These are phyloP conservation scores for Drosophila mimetica DNA, from an alignment of 2,888 invertebrate genomes.

Conservation along the genomic window DNA sequence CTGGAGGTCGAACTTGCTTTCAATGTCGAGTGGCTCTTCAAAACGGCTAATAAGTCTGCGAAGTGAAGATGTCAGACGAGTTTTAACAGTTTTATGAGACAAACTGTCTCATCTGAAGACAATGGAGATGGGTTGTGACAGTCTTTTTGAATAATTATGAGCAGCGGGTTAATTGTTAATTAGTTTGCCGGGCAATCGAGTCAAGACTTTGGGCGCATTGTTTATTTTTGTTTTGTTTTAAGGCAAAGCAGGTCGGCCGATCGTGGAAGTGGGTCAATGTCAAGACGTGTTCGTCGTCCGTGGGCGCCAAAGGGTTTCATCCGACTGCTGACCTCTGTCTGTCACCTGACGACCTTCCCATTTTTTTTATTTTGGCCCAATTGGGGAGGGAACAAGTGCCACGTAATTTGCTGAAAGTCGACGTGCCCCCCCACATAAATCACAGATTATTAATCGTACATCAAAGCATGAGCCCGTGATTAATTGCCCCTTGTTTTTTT, in stretches of 20 bases:
- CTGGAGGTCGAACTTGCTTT: constrained; percentile 21
- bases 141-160: constrained; percentile 51
- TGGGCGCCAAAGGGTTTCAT: constrained; percentile 62
- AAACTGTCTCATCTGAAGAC: constrained; percentile 28
- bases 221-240: background rate
- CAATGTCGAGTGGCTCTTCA: constrained; percentile 37
- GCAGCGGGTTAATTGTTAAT: constrained; percentile 62
- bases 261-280: constrained; percentile 75
- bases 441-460: constrained; percentile 53
- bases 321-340: constrained; percentile 32
- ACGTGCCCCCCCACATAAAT: constrained; percentile 68
- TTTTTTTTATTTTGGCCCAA: constrained; percentile 15
- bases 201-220: constrained; percentile 22
- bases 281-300: constrained; percentile 48
- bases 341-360: constrained; percentile 52
- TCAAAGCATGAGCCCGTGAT: constrained; percentile 53
- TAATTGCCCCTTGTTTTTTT: constrained; percentile 47
- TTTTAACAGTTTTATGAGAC: constrained; percentile 57
- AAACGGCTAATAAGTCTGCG: constrained; percentile 19
- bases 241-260: constrained; percentile 16
- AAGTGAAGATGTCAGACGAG: constrained; percentile 44
- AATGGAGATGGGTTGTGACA: constrained; percentile 33
- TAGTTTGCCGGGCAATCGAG: constrained; percentile 67
- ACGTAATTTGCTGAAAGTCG: constrained; percentile 73
- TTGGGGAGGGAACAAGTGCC: constrained; percentile 61